These are phyloP conservation scores for Tetramorium bicarinatum DNA, from an alignment of 2,888 invertebrate species.

Conservation along the genomic window DNA sequence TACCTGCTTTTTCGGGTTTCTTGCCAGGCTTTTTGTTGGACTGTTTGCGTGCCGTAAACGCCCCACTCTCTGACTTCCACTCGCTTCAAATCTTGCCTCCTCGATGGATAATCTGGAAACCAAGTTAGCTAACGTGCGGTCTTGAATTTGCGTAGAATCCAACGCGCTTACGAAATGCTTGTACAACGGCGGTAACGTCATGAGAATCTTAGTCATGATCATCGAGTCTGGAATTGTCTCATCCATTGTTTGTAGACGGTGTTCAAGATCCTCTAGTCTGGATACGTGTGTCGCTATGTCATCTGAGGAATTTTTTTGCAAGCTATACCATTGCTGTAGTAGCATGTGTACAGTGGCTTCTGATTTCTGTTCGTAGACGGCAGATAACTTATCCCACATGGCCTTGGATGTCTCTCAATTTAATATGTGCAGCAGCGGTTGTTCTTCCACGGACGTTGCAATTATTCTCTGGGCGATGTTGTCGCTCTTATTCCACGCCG, in stretches of 20 bases:
- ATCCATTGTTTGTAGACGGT: constrained; percentile 55
- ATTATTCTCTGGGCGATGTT: not conserved
- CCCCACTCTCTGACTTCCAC: not conserved
- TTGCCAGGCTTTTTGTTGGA: not conserved
- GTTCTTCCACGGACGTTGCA: too few species aligned
- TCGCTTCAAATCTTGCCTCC: constrained; percentile 37
- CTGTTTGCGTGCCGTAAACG: not conserved
- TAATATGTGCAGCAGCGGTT: constrained; percentile 22
- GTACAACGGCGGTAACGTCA: constrained; percentile 62
- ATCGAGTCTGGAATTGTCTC: constrained; percentile 64
- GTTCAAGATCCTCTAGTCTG: constrained; percentile 67
- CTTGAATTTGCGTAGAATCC: constrained; percentile 54
- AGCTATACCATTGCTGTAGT: constrained; percentile 67
- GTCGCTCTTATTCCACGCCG: not conserved
- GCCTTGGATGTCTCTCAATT: constrained; percentile 34
- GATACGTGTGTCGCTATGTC: constrained; percentile 68
- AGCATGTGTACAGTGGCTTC: constrained; percentile 65
- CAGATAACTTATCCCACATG: not conserved
- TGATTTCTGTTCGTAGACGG: not conserved
- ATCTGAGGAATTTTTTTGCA: constrained; percentile 55
- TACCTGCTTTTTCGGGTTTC: not conserved
- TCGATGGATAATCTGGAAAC: constrained; percentile 54
- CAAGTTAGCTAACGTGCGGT: constrained; percentile 55
- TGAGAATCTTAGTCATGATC: constrained; percentile 67
- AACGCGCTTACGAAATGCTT: constrained; percentile 72